A percentile compares a stretch with the other conserved stretches of the same genome.
Conservation (phyloP, 2,113 vertebrate genomes). For the Ammospiza nelsoni region DNA sequence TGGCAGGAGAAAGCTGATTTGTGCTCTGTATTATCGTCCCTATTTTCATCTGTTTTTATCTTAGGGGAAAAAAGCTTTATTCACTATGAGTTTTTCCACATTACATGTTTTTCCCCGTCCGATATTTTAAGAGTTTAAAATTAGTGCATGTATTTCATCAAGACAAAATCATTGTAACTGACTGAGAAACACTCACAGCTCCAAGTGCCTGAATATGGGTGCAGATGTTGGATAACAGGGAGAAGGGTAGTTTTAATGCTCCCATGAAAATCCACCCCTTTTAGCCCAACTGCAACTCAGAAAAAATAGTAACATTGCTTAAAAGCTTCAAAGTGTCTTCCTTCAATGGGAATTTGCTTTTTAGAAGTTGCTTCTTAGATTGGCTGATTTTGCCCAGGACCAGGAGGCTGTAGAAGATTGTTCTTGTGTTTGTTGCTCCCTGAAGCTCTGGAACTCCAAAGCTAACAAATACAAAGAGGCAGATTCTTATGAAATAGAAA, state of each 20-base stretch:
- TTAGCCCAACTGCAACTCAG: not conserved
- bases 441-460: not conserved
- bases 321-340: not conserved
- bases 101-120: not conserved
- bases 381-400: not conserved
- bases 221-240: not conserved
- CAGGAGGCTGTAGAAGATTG: not conserved
- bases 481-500: not conserved
- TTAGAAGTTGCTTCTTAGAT: not conserved
- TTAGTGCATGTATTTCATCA: not conserved
- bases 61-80: not conserved
- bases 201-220: not conserved
- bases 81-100: constrained; percentile 26
- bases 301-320: not conserved
- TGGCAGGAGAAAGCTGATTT: not conserved
- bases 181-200: not conserved
- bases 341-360: not conserved
- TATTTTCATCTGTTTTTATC: constrained; percentile 22
- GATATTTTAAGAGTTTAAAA: constrained; percentile 4
- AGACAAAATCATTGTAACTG: not conserved
- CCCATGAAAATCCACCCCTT: not conserved
- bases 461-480: not conserved
- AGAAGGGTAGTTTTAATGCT: not conserved
- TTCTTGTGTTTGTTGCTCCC: not conserved
- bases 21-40: not conserved